Evolutionary conservation across 64 coral and sea anemone genomes (phyloP).

Genomic region (Astreopora myriophthalma): DNA sequence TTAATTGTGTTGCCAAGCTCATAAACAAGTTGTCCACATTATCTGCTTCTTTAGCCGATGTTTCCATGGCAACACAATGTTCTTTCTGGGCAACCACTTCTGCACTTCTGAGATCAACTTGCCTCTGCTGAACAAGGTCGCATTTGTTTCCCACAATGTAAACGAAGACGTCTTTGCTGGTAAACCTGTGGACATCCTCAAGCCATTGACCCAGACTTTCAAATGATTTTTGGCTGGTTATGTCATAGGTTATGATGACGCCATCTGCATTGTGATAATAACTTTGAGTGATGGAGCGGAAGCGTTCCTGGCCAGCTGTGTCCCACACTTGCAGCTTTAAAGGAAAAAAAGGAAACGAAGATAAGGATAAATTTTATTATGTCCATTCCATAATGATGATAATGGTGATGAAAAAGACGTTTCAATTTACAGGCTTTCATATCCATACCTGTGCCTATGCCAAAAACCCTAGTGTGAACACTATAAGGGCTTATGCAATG

Average conservation of each 20-base stretch:
- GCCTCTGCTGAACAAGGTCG: conserved; percentile 70
- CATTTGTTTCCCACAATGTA: conserved; percentile 94
- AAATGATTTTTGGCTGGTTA: conserved; percentile 90
- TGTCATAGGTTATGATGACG: conserved; percentile 91
- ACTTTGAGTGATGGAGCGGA: conserved; percentile 95
- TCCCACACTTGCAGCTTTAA: conserved; percentile 98
- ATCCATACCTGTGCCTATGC: too few relatives aligned
- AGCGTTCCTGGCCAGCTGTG: conserved; percentile 95
- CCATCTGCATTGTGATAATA: conserved; percentile 98
- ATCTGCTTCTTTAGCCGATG: conserved; percentile 93
- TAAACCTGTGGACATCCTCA: conserved; percentile 89
- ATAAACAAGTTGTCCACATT: conserved; percentile 96
- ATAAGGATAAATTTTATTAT: background rate
- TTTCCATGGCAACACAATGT: conserved; percentile 92
- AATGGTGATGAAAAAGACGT: too few relatives aligned
- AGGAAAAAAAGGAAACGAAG: background rate
- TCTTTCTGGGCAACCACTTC: conserved; percentile 76
- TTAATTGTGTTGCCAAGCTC: conserved; percentile 87
- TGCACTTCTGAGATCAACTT: conserved; percentile 85
- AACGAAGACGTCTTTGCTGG: conserved; percentile 88
- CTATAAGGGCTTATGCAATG: too few relatives aligned
- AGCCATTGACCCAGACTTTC: conserved; percentile 92
- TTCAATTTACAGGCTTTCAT: too few relatives aligned
- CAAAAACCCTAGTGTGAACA: too few relatives aligned
- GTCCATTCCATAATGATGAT: too few relatives aligned